Conservation (phyloP, 2,797 vertebrate species). For the Cyprinella venusta region DNA sequence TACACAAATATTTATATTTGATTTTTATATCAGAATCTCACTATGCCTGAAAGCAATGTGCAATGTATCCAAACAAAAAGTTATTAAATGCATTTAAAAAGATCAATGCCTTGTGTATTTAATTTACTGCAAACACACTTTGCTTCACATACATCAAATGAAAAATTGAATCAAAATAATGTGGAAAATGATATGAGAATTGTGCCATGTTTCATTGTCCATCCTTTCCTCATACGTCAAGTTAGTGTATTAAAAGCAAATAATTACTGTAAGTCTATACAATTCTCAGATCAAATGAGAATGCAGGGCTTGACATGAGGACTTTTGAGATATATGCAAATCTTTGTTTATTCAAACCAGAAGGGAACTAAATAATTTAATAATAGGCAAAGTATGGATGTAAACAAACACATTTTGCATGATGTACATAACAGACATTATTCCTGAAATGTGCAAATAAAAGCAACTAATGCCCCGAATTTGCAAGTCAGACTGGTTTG, state of each 20-base stretch:
- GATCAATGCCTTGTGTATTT: background rate
- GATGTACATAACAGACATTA: conserved; percentile 16
- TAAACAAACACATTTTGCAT: conserved; percentile 2
- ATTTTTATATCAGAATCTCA: background rate
- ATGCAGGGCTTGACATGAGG: background rate
- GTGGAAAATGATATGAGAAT: background rate
- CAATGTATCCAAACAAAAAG: conserved; percentile 12
- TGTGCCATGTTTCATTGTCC: background rate
- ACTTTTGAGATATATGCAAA: background rate
- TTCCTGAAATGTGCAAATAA: conserved; percentile 18
- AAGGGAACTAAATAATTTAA: background rate
- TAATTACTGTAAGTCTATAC: background rate
- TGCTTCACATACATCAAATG: background rate
- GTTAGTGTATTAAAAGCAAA: background rate
- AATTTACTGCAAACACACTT: background rate
- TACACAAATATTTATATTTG: background rate
- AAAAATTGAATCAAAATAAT: background rate
- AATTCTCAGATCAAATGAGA: background rate
- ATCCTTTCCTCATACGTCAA: background rate
- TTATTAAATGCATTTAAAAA: background rate
- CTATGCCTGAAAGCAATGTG: background rate
- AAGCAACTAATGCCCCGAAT: conserved; percentile 19
- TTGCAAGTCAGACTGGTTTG: conserved; percentile 16
- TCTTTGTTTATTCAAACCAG: background rate
- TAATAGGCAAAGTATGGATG: background rate